Conservation (phyloP, 1,140 invertebrate species). For the Polyergus mexicanus region DNA sequence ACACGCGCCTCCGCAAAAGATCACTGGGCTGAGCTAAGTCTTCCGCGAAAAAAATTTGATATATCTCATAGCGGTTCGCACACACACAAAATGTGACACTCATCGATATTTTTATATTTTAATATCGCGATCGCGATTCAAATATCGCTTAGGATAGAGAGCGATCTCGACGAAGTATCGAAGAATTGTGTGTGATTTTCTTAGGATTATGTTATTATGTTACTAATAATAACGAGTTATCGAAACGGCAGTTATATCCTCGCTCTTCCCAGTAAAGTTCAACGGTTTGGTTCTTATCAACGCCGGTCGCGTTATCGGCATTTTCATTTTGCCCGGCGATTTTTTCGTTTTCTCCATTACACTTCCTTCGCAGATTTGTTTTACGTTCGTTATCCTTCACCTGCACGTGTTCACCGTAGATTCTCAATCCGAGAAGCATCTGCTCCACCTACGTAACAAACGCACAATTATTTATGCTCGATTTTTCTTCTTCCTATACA, state of each 20-base stretch:
- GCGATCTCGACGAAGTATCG: not conserved
- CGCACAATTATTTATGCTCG: slow-evolving; percentile 7
- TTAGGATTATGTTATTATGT: slow-evolving; percentile 34
- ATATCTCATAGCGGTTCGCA: not conserved
- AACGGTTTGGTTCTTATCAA: slow-evolving; percentile 56
- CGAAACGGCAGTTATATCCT: not conserved
- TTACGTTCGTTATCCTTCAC: not conserved
- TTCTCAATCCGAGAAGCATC: not conserved
- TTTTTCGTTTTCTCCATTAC: slow-evolving; percentile 11
- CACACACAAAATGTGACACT: too few species aligned
- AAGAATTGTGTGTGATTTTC: slow-evolving; percentile 15
- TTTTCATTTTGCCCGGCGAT: slow-evolving; percentile 23
- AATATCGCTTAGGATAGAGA: not conserved
- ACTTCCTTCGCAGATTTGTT: not conserved
- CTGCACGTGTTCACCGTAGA: not conserved
- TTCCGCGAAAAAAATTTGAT: slow-evolving; percentile 38
- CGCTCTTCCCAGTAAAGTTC: slow-evolving; percentile 54
- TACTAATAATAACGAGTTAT: slow-evolving; percentile 49
- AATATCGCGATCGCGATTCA: not conserved
- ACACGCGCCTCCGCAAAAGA: slow-evolving; percentile 19
- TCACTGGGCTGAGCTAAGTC: not conserved
- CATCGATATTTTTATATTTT: slow-evolving; percentile 7
- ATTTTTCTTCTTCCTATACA: not conserved
- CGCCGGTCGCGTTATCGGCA: slow-evolving; percentile 28
- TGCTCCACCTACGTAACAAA: slow-evolving; percentile 13